phyloP scores from a whole-genome alignment of 1,140 invertebrate genomes.

The Panonychus citri region DNA sequence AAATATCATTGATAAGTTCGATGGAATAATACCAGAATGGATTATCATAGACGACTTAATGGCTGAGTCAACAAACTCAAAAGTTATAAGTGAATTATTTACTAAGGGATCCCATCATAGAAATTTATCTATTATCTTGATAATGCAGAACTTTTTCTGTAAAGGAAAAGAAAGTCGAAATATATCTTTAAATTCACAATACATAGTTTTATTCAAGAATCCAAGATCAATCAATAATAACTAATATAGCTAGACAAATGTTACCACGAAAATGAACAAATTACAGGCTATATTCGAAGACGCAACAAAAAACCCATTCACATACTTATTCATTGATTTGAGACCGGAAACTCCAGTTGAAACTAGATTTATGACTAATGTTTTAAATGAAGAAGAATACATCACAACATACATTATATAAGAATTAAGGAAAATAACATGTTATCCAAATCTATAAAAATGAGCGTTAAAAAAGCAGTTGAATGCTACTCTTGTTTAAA shows the following conservation, averaged over 20 bases:
- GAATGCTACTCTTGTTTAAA: too few relatives aligned
- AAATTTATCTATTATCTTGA: neutral
- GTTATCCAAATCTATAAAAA: too few relatives aligned
- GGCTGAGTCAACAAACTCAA: slow-evolving; percentile 3
- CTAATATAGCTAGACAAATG: neutral
- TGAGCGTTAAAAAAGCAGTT: too few relatives aligned
- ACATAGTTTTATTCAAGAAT: neutral
- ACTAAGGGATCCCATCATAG: neutral
- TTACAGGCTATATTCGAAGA: neutral
- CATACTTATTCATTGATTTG: neutral
- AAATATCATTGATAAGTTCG: too few relatives aligned
- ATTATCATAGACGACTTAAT: neutral
- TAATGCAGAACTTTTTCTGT: neutral
- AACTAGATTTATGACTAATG: neutral
- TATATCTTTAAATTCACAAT: neutral
- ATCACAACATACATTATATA: too few relatives aligned
- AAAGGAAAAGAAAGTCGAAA: neutral
- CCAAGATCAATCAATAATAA: neutral
- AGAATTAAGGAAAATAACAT: too few relatives aligned
- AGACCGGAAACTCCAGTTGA: neutral
- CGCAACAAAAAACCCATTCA: neutral
- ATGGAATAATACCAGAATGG: neutral
- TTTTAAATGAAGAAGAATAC: neutral
- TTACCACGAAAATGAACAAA: neutral
- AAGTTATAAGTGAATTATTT: neutral